A percentile compares a stretch with the other conserved stretches of the same genome.
Evolutionary conservation across 2,113 vertebrate genomes (phyloP).

Genomic region (Campylorhamphus procurvoides): DNA sequence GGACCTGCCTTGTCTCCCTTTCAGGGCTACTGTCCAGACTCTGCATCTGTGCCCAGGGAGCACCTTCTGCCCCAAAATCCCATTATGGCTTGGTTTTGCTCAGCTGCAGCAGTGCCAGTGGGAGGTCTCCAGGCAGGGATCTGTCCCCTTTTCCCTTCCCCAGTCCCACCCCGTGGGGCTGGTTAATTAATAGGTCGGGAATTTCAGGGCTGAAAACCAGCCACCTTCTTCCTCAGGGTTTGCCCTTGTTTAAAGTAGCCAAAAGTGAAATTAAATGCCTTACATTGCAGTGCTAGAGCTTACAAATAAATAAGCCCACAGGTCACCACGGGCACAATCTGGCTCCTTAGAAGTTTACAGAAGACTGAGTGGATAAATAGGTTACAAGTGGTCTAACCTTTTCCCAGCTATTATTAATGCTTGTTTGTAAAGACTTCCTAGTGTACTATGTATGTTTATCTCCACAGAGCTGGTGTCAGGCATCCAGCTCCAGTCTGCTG

Average conservation of each 20-base stretch:
- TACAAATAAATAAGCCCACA: not conserved
- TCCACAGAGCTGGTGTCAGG: not conserved
- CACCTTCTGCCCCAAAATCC: not conserved
- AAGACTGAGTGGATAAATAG: not conserved
- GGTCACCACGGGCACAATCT: not conserved
- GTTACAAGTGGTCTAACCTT: not conserved
- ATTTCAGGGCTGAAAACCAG: not conserved
- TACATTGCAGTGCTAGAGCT: not conserved
- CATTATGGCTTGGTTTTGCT: not conserved
- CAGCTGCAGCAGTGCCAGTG: not conserved
- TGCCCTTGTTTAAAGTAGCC: not conserved
- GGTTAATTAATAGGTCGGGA: not conserved
- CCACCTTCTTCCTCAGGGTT: not conserved
- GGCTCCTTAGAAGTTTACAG: not conserved
- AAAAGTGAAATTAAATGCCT: not conserved
- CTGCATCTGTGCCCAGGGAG: not conserved
- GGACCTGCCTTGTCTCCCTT: not conserved
- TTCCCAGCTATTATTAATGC: not conserved
- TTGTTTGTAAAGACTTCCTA: not conserved
- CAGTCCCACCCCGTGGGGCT: accelerated
- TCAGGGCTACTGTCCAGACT: not conserved
- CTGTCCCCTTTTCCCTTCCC: not conserved
- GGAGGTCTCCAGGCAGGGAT: not conserved
- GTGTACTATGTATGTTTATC: not conserved
- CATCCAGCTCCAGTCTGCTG: not conserved